These are phyloP conservation scores for Ornithoptera alexandrae DNA, from an alignment of 2,888 invertebrate species.

Conservation along the genomic window DNA sequence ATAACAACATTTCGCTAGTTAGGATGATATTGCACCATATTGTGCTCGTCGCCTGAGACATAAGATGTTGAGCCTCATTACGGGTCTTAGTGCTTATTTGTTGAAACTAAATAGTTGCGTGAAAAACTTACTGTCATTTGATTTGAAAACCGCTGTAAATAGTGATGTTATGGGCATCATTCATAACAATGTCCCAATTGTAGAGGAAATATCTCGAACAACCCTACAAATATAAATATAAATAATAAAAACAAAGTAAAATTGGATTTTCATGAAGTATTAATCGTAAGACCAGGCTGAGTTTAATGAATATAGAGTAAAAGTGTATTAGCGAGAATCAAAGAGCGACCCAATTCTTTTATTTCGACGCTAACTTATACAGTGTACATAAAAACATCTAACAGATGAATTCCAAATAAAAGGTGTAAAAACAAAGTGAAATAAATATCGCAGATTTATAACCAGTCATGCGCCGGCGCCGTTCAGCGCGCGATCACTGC, in stretches of 20 bases:
- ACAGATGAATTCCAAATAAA: slow-evolving; percentile 57
- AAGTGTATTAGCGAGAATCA: slow-evolving; percentile 69
- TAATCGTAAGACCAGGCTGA: slow-evolving; percentile 34
- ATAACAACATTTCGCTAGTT: too few species aligned
- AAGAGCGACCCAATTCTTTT: slow-evolving; percentile 68
- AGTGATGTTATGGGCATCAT: too few species aligned
- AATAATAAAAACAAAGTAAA: too few species aligned
- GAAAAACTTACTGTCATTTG: too few species aligned
- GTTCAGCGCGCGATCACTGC: slow-evolving; percentile 37
- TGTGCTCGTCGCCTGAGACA: too few species aligned
- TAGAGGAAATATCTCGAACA: too few species aligned
- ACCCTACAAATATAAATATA: too few species aligned
- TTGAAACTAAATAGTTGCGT: too few species aligned
- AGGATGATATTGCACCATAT: too few species aligned
- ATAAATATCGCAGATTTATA: slow-evolving; percentile 40
- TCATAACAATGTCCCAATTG: too few species aligned
- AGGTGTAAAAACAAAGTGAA: slow-evolving; percentile 59
- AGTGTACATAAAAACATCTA: slow-evolving; percentile 58
- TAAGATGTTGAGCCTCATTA: background rate
- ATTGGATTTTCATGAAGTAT: slow-evolving; percentile 12
- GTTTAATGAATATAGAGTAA: slow-evolving; percentile 59
- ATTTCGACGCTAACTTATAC: slow-evolving; percentile 46
- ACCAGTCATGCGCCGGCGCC: slow-evolving; percentile 29
- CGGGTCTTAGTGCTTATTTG: background rate
- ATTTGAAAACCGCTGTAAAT: too few species aligned